phyloP scores from a whole-genome alignment of 92 coral and sea anemone genomes.

The Desmophyllum pertusum region DNA sequence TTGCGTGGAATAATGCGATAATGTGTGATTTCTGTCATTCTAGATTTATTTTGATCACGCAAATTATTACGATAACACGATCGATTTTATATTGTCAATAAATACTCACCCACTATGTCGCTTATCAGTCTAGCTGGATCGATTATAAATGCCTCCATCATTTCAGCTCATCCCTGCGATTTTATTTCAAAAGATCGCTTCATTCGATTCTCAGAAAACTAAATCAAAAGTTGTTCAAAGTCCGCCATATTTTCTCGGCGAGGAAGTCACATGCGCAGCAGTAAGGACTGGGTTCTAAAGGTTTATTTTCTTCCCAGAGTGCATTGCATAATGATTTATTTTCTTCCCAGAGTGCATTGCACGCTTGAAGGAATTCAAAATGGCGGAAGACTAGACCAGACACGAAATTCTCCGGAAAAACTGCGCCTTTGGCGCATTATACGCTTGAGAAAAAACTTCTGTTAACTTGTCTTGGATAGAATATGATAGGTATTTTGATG shows the following conservation, averaged over 20 bases:
- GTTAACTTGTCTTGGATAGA: neutral
- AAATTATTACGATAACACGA: neutral
- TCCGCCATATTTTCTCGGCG: conserved; percentile 17
- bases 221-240: conserved; percentile 14
- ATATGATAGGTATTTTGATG: neutral
- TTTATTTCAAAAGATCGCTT: neutral
- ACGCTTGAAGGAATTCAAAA: conserved; percentile 10
- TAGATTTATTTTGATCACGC: conserved; percentile 9
- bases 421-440: neutral
- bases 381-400: conserved; percentile 11
- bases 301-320: conserved; percentile 29
- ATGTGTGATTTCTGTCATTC: conserved; percentile 3
- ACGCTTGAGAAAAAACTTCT: neutral
- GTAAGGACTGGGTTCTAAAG: conserved; percentile 21
- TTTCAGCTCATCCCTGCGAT: neutral
- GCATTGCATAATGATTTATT: conserved; percentile 15
- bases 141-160: conserved; percentile 89
- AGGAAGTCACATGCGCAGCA: conserved; percentile 4
- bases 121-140: conserved; percentile 84
- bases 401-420: neutral
- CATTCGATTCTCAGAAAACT: neutral
- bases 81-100: neutral
- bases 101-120: conserved; percentile 82
- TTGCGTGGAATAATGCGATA: neutral
- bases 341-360: conserved; percentile 35